These are phyloP conservation scores for Ypsolopha scabrella DNA, from an alignment of 2,888 invertebrate genomes.

Conservation along the genomic window DNA sequence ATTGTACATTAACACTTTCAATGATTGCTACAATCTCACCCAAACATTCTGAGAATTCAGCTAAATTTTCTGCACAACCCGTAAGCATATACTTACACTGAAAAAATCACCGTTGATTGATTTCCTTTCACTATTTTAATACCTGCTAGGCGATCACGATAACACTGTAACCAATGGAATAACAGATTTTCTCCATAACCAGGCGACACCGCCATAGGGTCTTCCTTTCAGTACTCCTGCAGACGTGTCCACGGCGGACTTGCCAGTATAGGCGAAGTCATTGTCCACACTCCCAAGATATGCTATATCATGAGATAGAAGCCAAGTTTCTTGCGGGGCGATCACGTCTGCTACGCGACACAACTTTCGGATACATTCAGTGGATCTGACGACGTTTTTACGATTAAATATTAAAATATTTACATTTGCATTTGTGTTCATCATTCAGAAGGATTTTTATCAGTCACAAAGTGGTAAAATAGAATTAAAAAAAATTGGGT, in stretches of 20 bases:
- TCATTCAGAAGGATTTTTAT: not conserved
- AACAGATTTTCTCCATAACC: not conserved
- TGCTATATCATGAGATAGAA: constrained; percentile 1
- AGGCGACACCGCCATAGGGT: not conserved
- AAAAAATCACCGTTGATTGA: not conserved
- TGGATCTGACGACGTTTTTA: not conserved
- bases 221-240: not conserved
- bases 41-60: not conserved
- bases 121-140: too few species aligned
- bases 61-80: not conserved
- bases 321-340: constrained; percentile 4
- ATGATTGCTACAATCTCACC: not conserved
- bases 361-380: not conserved
- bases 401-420: not conserved
- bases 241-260: too few species aligned
- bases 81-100: constrained; percentile 1
- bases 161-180: too few species aligned
- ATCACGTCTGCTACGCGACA: too few species aligned
- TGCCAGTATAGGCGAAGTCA: too few species aligned
- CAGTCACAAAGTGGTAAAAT: too few species aligned
- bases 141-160: too few species aligned
- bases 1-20: not conserved
- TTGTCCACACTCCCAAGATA: not conserved
- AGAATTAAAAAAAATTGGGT: too few species aligned
- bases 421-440: not conserved